Percentiles rank a stretch among this genome's conserved stretches.
Conservation (phyloP, 1,140 invertebrate genomes). For the Aphaenogaster floridana region DNA sequence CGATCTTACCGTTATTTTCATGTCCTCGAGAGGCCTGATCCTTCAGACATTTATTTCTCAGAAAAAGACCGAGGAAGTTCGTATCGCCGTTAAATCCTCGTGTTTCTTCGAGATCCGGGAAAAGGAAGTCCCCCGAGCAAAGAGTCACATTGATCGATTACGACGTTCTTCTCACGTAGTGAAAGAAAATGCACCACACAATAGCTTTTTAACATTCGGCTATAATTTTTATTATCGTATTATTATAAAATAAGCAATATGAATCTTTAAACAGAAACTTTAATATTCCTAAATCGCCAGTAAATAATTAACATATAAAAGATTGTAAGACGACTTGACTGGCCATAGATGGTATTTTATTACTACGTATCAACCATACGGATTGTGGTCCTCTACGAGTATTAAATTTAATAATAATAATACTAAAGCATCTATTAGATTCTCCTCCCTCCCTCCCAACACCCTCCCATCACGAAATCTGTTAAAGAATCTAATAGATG, state of each 20-base stretch:
- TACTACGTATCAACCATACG: too few species aligned
- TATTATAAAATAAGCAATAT: background rate
- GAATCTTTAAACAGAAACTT: background rate
- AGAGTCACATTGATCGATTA: constrained; percentile 31
- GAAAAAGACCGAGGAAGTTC: background rate
- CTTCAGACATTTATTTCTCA: constrained; percentile 10
- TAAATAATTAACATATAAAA: too few species aligned
- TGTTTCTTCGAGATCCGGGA: background rate
- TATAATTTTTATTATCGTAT: background rate
- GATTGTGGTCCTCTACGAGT: too few species aligned
- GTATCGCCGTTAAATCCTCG: constrained; percentile 20
- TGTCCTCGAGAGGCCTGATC: constrained; percentile 10
- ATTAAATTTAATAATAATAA: too few species aligned
- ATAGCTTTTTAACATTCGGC: background rate
- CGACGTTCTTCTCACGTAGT: background rate
- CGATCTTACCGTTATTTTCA: constrained; percentile 8
- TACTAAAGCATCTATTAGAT: too few species aligned
- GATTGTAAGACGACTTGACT: too few species aligned
- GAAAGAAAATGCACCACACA: background rate
- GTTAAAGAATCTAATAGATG: too few species aligned
- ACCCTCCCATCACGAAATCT: too few species aligned
- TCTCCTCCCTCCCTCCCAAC: too few species aligned
- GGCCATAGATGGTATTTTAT: too few species aligned
- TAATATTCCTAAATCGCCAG: too few species aligned
- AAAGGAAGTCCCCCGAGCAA: background rate